phyloP scores from a whole-genome alignment of 2,888 invertebrate genomes.

The Hoplodrina blanda region DNA sequence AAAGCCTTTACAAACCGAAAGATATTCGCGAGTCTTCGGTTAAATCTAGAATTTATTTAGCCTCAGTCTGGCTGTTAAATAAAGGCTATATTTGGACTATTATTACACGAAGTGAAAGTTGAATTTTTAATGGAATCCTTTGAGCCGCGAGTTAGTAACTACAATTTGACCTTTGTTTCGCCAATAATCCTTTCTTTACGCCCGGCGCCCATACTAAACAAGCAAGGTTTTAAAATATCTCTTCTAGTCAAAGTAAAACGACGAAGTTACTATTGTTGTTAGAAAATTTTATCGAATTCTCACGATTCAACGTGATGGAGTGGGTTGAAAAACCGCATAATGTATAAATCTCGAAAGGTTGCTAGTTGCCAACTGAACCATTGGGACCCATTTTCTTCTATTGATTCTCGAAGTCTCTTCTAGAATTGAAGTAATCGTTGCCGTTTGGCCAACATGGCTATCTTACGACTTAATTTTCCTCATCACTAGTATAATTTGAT shows the following conservation, averaged over 20 bases:
- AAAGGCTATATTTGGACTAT: slow-evolving; percentile 35
- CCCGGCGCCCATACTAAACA: slow-evolving; percentile 16
- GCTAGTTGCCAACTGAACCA: slow-evolving; percentile 14
- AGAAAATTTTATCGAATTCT: slow-evolving; percentile 22
- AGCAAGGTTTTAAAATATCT: slow-evolving; percentile 21
- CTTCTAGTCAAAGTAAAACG: background rate
- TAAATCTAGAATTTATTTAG: slow-evolving; percentile 36
- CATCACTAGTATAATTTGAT: background rate
- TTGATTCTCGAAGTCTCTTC: slow-evolving; percentile 13
- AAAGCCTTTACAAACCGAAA: slow-evolving; percentile 28
- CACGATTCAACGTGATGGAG: slow-evolving; percentile 17
- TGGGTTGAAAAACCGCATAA: slow-evolving; percentile 37
- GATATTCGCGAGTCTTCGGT: slow-evolving; percentile 30
- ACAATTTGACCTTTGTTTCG: slow-evolving; percentile 37
- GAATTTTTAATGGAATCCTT: slow-evolving; percentile 55
- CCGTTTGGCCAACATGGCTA: background rate
- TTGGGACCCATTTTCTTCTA: slow-evolving; percentile 35
- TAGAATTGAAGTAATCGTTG: slow-evolving; percentile 6
- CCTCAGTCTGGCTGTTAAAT: slow-evolving; percentile 26
- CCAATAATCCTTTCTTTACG: slow-evolving; percentile 39
- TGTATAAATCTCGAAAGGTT: slow-evolving; percentile 27
- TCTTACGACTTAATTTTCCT: background rate
- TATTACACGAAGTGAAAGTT: slow-evolving; percentile 41
- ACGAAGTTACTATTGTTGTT: slow-evolving; percentile 13
- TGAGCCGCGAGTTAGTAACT: slow-evolving; percentile 29